phyloP scores from a whole-genome alignment of 2,888 invertebrate species.

The Strigamia crassipes region DNA sequence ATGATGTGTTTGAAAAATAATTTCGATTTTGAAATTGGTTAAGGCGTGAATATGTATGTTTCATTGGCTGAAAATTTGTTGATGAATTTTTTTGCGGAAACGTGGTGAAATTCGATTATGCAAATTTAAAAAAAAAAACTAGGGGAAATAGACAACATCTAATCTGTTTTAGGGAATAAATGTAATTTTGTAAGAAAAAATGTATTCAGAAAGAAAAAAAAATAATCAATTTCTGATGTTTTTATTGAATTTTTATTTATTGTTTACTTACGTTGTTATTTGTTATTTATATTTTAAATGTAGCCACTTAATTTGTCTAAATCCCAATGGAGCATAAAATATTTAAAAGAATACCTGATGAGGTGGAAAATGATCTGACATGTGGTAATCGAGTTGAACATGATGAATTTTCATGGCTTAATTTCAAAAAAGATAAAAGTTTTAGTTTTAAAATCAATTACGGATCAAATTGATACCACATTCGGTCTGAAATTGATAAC shows the following conservation, averaged over 20 bases:
- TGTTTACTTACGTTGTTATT: neutral
- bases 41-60: neutral
- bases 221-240: too few relatives aligned
- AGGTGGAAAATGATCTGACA: slow-evolving; percentile 41
- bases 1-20: neutral
- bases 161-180: neutral
- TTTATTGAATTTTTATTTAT: neutral
- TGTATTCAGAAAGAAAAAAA: too few relatives aligned
- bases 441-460: slow-evolving; percentile 24
- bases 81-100: neutral
- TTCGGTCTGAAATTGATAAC: neutral
- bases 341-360: slow-evolving; percentile 39
- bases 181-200: too few relatives aligned
- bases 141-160: too few relatives aligned
- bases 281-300: neutral
- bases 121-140: neutral
- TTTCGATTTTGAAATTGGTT: neutral
- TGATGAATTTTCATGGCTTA: slow-evolving; percentile 30
- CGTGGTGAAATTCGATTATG: slow-evolving; percentile 9
- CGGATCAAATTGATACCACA: neutral
- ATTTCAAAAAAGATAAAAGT: slow-evolving; percentile 20
- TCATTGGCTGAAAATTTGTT: neutral
- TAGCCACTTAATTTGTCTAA: neutral
- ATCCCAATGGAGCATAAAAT: slow-evolving; percentile 30
- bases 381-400: neutral